A percentile compares a stretch with the other conserved stretches of the same genome.
phyloP scores from a whole-genome alignment of 2,113 vertebrate genomes.

The Urocynchramus pylzowi region DNA sequence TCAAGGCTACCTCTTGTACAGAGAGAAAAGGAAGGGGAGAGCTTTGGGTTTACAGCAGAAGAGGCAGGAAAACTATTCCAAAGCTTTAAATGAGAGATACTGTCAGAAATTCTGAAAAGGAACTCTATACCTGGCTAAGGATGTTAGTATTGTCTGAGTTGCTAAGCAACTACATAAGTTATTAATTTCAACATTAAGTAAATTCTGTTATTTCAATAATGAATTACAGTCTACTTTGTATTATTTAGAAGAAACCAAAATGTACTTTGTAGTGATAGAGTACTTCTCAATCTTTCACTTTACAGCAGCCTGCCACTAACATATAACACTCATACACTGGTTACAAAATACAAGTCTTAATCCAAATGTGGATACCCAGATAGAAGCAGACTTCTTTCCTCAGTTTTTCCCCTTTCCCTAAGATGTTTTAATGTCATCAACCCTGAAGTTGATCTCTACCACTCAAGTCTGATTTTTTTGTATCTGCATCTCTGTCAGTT shows the following conservation, averaged over 20 bases:
- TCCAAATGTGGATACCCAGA: background rate
- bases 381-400: background rate
- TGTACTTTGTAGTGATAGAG: background rate
- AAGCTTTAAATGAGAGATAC: background rate
- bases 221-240: background rate
- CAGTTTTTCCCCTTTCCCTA: background rate
- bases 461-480: background rate
- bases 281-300: background rate
- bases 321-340: background rate
- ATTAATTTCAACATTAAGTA: background rate
- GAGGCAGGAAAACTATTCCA: background rate
- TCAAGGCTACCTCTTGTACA: background rate
- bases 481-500: background rate
- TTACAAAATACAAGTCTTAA: background rate
- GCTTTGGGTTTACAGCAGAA: background rate
- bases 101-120: background rate
- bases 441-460: background rate
- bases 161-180: constrained; percentile 25
- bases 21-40: background rate
- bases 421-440: background rate
- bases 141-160: constrained; percentile 11
- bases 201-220: constrained; percentile 10
- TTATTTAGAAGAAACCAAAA: background rate
- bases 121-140: background rate
- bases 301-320: background rate